phyloP scores from a whole-genome alignment of 2,113 vertebrate species.

The Austrofundulus limnaeus region DNA sequence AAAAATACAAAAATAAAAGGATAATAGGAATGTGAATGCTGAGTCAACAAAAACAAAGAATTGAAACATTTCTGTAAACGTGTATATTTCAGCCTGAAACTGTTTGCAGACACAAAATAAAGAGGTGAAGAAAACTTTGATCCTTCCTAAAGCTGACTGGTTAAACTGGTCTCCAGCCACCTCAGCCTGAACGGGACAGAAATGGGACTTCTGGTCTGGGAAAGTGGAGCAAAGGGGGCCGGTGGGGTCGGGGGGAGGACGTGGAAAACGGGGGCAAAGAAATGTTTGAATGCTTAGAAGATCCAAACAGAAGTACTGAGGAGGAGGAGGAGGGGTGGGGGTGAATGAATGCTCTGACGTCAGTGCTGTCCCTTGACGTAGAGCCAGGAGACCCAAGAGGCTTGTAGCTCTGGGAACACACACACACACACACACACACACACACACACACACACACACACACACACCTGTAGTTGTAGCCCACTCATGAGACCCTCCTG shows the following conservation, averaged over 20 bases:
- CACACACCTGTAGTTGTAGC: constrained; percentile 37
- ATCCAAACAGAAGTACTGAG: constrained; percentile 20
- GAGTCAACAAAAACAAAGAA: no score
- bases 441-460: not conserved
- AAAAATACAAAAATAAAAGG: no score
- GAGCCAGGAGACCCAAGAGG: constrained; percentile 34
- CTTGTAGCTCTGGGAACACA: constrained; percentile 38
- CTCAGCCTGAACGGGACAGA: not conserved
- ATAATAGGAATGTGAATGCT: no score
- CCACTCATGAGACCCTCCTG: constrained; percentile 17
- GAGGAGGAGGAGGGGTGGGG: not conserved
- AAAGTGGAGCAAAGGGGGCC: constrained; percentile 32
- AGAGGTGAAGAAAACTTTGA: not conserved
- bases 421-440: no score
- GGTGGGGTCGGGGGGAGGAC: not conserved
- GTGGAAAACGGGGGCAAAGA: constrained; percentile 9
- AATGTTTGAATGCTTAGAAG: constrained; percentile 40
- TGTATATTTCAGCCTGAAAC: no score
- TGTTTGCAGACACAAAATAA: no score
- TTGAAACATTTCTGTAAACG: no score
- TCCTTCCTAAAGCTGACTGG: no score
- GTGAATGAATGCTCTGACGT: constrained; percentile 59
- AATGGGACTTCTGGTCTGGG: constrained; percentile 32
- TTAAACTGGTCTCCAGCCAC: not conserved
- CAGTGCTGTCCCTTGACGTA: constrained; percentile 56